Base-by-base conservation (phyloP, 2,797 vertebrate genomes). In the Leptodactylus fallax region DNA sequence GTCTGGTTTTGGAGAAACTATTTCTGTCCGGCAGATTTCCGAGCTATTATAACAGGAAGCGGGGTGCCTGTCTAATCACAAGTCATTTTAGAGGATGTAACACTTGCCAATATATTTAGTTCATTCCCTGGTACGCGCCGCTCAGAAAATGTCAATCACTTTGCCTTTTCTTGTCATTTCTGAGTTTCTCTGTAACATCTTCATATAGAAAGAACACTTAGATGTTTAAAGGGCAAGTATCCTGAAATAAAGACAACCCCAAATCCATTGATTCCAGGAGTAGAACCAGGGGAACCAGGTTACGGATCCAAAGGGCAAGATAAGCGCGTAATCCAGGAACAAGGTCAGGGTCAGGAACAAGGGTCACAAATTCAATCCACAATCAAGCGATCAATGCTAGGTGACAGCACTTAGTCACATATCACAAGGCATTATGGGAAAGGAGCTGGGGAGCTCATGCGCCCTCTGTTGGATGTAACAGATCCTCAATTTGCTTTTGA, bases 21-120 rank as follows among this genome's bases (percentile, higher is more conserved):
- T 76, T 76, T 53, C 47, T 23, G 72, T 51, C 47, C 21, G 0
- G 19, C 72, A 51, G 47, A 76, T 53, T 76, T 76, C 21, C 3
- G 72, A 51, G 72, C 72, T 0, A 76, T 76, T 51, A 51, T 53
- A 53, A 11, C 47, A 51, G 72, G 72, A 76, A 53, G 72, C 47
- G 13, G 21, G 21, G 21, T 6, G 16, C 49, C 72, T 3, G 72
- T 6, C 47, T 76, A 76, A 76, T 76, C 72, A 76, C 0, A 53
- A 76, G 47, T 76, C 72, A 53, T 76, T 74, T 21, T 51, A 51
- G 72, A 76, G 47, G 72, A 76, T 76, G 72, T 76, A 51, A 51
- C 72, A 51, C 45, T 72, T 74, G 45, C 72, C 72, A 49, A 23
- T 23, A 76, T 76, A n/a, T 53, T 53, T 23, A 76, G 71, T 53